These are phyloP conservation scores for Acropternis orthonyx DNA, from an alignment of 2,797 vertebrate species.

Conservation along the genomic window DNA sequence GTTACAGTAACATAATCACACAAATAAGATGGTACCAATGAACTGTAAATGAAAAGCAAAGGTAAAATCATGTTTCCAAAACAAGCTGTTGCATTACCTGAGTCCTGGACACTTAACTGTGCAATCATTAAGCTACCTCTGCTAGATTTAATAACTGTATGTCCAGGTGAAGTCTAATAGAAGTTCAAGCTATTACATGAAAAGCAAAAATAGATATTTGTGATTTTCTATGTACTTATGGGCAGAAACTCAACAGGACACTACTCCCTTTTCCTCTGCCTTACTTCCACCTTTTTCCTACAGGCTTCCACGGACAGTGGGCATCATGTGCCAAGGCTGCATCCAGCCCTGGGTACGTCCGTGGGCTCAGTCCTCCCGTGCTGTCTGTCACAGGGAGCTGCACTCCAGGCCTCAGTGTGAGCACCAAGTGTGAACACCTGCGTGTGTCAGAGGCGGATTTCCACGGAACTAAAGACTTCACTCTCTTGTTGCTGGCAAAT, in stretches of 20 bases:
- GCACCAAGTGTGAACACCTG: background rate
- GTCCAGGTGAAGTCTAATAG: background rate
- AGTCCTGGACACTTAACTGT: background rate
- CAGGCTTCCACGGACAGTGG: accelerated
- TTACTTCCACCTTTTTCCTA: background rate
- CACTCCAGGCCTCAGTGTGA: accelerated
- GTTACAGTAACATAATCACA: background rate
- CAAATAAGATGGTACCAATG: background rate
- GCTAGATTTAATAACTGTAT: background rate
- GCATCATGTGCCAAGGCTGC: accelerated
- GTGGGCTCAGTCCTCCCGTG: background rate
- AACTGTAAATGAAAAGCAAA: background rate
- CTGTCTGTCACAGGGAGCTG: background rate
- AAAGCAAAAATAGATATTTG: background rate
- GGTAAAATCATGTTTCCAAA: background rate
- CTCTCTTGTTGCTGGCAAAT: background rate
- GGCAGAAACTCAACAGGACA: background rate
- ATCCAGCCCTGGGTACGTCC: accelerated
- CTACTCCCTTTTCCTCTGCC: background rate
- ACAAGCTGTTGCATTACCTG: background rate
- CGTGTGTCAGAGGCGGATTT: background rate
- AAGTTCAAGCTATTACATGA: background rate
- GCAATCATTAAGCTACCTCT: background rate
- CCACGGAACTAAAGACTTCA: background rate
- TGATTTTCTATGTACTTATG: background rate